These are phyloP conservation scores for Rhagoletis pomonella DNA, from an alignment of 1,140 invertebrate genomes.

Conservation along the genomic window DNA sequence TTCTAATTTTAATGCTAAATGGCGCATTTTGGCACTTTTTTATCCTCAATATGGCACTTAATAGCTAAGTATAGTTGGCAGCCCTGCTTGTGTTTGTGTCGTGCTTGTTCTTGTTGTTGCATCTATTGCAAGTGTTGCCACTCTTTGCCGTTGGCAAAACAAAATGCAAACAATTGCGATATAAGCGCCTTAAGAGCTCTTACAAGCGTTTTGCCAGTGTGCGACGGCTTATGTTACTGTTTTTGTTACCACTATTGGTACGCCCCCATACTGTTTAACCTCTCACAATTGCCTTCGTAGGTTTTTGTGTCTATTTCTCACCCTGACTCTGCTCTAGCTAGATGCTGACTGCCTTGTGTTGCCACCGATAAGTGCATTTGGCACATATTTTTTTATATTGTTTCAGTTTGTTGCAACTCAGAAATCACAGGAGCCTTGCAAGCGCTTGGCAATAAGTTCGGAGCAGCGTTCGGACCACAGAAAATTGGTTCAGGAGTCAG, in stretches of 20 bases:
- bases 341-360: not conserved
- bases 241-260: not conserved
- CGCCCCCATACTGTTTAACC: not conserved
- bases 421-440: not conserved
- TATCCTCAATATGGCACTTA: no score
- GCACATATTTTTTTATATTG: not conserved
- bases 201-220: not conserved
- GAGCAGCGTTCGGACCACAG: not conserved
- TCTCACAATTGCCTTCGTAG: no score
- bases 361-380: not conserved
- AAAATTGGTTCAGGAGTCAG: no score
- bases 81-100: no score
- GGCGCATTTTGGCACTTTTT: no score
- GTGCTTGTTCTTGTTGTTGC: not conserved
- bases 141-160: not conserved
- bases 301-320: no score
- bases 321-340: no score
- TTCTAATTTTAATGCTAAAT: no score
- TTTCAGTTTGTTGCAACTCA: not conserved
- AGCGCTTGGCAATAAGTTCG: not conserved
- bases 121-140: not conserved
- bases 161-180: conserved; percentile 9
- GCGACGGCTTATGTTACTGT: not conserved
- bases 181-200: conserved; percentile 9
- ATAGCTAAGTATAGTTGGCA: no score